phyloP scores from a whole-genome alignment of 2,113 vertebrate species.

The Vimba vimba region DNA sequence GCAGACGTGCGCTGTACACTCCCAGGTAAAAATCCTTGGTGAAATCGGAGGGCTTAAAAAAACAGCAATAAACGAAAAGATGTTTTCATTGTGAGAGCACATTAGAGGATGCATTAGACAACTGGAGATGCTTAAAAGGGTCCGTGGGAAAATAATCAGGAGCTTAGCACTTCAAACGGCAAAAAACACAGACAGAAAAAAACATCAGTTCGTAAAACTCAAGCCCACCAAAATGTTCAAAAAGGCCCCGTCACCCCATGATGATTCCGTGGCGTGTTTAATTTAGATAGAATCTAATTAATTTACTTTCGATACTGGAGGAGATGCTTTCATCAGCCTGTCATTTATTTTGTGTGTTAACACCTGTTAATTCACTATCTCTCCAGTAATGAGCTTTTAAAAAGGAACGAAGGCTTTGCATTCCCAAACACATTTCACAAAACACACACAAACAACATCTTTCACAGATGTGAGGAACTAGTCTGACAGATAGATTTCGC shows the following conservation, averaged over 20 bases:
- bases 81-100: constrained; percentile 35
- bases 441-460: constrained; percentile 21
- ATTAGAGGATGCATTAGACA: constrained; percentile 51
- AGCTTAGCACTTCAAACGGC: constrained; percentile 9
- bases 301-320: constrained; percentile 56
- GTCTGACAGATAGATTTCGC: constrained; percentile 10
- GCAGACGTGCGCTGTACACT: constrained; percentile 23
- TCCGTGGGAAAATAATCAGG: constrained; percentile 34
- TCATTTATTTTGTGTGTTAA: constrained; percentile 60
- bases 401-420: constrained; percentile 37
- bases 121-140: constrained; percentile 37
- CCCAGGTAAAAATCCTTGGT: constrained; percentile 51
- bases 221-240: constrained; percentile 5
- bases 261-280: constrained; percentile 43
- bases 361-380: constrained; percentile 61
- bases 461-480: background rate
- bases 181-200: background rate
- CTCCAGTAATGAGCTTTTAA: constrained; percentile 56
- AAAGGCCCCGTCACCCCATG: constrained; percentile 40
- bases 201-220: constrained; percentile 36
- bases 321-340: constrained; percentile 52
- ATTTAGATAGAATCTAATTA: constrained; percentile 56
- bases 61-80: constrained; percentile 35
- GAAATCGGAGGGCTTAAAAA: constrained; percentile 36
- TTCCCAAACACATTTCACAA: constrained; percentile 44